phyloP scores from a whole-genome alignment of 2,888 invertebrate species.

The Eupithecia pulchellata region DNA sequence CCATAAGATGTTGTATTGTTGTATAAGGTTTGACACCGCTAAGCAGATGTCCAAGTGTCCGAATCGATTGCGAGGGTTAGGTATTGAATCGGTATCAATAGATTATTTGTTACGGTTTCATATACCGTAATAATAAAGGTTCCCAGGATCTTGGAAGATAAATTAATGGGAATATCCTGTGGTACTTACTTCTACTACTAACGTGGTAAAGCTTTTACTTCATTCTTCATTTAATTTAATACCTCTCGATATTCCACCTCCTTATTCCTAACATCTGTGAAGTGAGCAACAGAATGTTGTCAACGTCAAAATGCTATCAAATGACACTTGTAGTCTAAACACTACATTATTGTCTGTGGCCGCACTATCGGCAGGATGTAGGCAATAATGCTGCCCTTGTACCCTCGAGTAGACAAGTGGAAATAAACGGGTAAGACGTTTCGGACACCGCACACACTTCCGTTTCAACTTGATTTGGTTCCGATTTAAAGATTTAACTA shows the following conservation, averaged over 20 bases:
- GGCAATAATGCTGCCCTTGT: constrained; percentile 20
- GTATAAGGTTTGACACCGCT: constrained; percentile 25
- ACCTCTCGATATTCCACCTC: too few relatives aligned
- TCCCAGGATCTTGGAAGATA: constrained; percentile 3
- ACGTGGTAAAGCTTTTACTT: too few relatives aligned
- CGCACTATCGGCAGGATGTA: constrained; percentile 10
- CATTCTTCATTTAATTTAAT: too few relatives aligned
- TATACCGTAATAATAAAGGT: neutral
- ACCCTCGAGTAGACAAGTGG: constrained; percentile 21
- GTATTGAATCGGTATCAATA: constrained; percentile 21
- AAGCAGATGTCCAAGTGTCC: constrained; percentile 35
- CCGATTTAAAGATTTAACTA: neutral
- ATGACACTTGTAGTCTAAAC: neutral
- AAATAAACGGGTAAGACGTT: constrained; percentile 2
- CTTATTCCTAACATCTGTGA: too few relatives aligned
- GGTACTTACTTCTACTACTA: too few relatives aligned
- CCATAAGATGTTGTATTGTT: constrained; percentile 45
- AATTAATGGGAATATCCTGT: too few relatives aligned
- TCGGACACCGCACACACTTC: neutral
- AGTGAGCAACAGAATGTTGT: neutral
- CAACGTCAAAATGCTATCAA: constrained; percentile 1
- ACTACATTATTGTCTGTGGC: neutral
- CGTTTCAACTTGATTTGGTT: neutral
- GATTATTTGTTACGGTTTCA: constrained; percentile 10
- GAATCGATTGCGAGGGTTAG: constrained; percentile 17